These are phyloP conservation scores for Phenganax stokvisi DNA, from an alignment of 92 coral and sea anemone species.

Conservation along the genomic window DNA sequence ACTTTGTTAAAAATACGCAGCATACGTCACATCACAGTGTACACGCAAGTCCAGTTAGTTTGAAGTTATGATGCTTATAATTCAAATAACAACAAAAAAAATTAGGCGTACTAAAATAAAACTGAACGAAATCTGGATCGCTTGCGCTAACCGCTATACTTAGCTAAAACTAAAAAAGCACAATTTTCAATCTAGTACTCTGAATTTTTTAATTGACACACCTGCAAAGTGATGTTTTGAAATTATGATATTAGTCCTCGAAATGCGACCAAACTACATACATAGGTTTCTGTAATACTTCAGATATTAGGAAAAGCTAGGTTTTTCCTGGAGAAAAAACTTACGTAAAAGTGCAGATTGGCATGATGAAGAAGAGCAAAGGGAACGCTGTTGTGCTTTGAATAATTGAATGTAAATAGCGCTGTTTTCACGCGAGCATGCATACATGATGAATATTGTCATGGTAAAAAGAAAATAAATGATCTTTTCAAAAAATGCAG, in stretches of 20 bases:
- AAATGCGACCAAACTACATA: background rate
- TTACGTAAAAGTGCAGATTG: conserved; percentile 36
- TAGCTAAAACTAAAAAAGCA: too few relatives aligned
- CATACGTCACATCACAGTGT: too few relatives aligned
- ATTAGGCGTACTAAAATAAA: background rate
- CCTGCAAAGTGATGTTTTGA: conserved; percentile 29
- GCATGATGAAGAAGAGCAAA: conserved; percentile 29
- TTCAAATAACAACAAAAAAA: too few relatives aligned
- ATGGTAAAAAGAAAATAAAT: conserved; percentile 37
- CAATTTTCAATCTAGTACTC: background rate
- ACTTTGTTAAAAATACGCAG: too few relatives aligned
- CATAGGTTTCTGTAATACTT: background rate
- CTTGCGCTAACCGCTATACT: too few relatives aligned
- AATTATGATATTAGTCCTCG: conserved; percentile 9
- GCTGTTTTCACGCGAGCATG: conserved; percentile 18
- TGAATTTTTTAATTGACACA: conserved; percentile 1
- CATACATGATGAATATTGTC: conserved; percentile 35
- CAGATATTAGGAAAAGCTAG: background rate
- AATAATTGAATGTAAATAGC: conserved; percentile 22
- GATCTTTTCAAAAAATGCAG: conserved; percentile 27
- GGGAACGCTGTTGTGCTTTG: background rate
- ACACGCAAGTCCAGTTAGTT: too few relatives aligned
- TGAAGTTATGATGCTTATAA: too few relatives aligned
- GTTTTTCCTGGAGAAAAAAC: conserved; percentile 1
- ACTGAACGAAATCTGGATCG: background rate